Base-by-base conservation (phyloP, 2,113 vertebrate species). In the Collichthys lucidus region DNA sequence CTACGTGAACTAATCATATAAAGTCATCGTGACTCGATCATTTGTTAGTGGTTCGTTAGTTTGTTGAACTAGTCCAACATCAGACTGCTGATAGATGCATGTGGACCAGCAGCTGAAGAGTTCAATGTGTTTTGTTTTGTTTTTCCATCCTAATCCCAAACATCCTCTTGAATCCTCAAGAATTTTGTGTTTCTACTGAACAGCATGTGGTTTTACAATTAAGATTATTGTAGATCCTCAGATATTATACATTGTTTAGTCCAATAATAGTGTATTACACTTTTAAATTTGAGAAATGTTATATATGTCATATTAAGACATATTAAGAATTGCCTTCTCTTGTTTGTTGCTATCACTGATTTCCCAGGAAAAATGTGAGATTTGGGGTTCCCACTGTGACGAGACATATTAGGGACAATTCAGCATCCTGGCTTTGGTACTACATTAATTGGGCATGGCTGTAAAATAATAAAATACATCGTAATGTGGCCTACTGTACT, bases 391-490 rank as follows among this genome's bases (percentile, higher is more conserved):
- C 26, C 26, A n/a, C 3, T 29, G 5, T 4, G 12, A 8, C 3
- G 0, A 20, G 29, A 24, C 29, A 22, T 4, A 19, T 2, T 42
- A n/a, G 49, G 7, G 8, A 22, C 15, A 55, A 19, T 16, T 29
- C 15, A 10, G 10, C 17, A 29, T 40, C 24, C 49, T 19, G 7
- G n/a, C 44, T 12, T 14, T 65, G 4, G 44, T 40, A 59, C 40
- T 19, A 16, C 2, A 66, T 4, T 60, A 11, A 16, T 9, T 19
- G 22, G 1, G n/a, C 14, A n/a, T 40, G 11, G 53, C 3, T 19
- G 11, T 65, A 52, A 66, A 66, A 20, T 75, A 64, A 59, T 66
- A 17, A 29, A 74, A 22, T 44, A 65, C 16, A 4, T 66, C 64
- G 64, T 40, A 52, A 3, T 12, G 22, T 61, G 46, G 26, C 3